A percentile compares a stretch with the other conserved stretches of the same genome.
Conservation (phyloP, 2,797 vertebrate genomes). For the Sebastes hubbsi region DNA sequence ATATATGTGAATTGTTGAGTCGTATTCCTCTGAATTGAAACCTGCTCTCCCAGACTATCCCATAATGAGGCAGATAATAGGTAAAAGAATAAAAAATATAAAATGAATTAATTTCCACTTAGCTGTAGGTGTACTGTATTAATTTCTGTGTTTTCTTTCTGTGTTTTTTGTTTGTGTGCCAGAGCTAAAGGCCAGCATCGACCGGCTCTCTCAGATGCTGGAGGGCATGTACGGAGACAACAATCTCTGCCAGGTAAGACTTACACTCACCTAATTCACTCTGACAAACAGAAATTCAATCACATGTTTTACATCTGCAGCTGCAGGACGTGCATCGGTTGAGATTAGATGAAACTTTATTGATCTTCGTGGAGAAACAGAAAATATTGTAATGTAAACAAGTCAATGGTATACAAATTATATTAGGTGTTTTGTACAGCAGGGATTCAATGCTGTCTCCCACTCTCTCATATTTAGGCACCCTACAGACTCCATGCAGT, state of each 20-base stretch:
- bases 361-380: neutral
- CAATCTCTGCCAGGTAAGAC: constrained; percentile 90
- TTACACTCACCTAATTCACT: constrained; percentile 7
- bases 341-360: constrained; percentile 8
- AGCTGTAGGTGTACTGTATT: constrained; percentile 18
- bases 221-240: constrained; percentile 92
- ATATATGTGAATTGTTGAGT: too few species aligned
- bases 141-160: constrained; percentile 14
- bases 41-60: neutral
- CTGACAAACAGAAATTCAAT: constrained; percentile 25
- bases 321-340: neutral
- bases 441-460: neutral
- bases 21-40: neutral
- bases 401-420: neutral
- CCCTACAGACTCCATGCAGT: constrained; percentile 95
- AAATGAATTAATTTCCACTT: constrained; percentile 5
- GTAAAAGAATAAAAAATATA: neutral
- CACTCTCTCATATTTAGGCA: constrained; percentile 74
- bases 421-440: neutral
- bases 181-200: constrained; percentile 92
- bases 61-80: neutral
- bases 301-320: neutral
- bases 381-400: neutral
- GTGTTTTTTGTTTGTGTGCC: constrained; percentile 36
- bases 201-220: constrained; percentile 81